Evolutionary conservation across 2,797 vertebrate genomes (phyloP), one percentile per base, ranked within the genome.

Genomic region (Sebastes elongatus): DNA sequence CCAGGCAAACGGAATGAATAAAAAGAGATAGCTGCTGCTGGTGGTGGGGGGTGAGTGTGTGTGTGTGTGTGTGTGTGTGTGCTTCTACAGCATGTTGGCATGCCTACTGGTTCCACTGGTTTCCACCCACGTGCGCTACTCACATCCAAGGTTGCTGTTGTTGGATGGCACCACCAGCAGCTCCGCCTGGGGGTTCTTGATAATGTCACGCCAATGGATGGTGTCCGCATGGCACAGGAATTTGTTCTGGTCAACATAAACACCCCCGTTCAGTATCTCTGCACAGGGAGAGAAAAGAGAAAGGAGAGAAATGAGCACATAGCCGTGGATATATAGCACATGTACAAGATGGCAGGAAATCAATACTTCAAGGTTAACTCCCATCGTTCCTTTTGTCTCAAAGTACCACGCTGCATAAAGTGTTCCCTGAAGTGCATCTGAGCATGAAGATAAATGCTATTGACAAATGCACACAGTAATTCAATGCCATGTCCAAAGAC

Each of bases 231-330:
- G 97, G 92, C 98, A 99, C 27, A 99, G 96, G 77, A 99, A 99
- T 89, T 98, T 98, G 94, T 99, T 99, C 96, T 98, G 98, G 90
- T 98, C 98, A 65, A 99, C 97, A 1, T 99, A 99, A 33, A 99
- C 97, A 0, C 98, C 98, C 16, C 98, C 98, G 33, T 98, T 98
- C 88, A 99, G 96, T 86, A 99, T 97, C 95, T 99, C 98, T 99
- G 95, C 84, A 68, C 18, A 16, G 63, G 69, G 30, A 84, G 4
- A 64, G 13, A 35, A 63, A 4, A 16, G 6, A 85, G 10, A 74
- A 23, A 16, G 71, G 56, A 74, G 61, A 85, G 79, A 66, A 74
- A 90, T 86, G 76, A 87, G 82, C 80, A 78, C 67, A 75, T 20
- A 30, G 72, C 52, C 6, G 5, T 66, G 74, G 85, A 86, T 83